These are phyloP conservation scores for Sanderia malayensis DNA, from an alignment of 30 jellyfish, hydroid and myxozoan genomes.

Conservation along the genomic window DNA sequence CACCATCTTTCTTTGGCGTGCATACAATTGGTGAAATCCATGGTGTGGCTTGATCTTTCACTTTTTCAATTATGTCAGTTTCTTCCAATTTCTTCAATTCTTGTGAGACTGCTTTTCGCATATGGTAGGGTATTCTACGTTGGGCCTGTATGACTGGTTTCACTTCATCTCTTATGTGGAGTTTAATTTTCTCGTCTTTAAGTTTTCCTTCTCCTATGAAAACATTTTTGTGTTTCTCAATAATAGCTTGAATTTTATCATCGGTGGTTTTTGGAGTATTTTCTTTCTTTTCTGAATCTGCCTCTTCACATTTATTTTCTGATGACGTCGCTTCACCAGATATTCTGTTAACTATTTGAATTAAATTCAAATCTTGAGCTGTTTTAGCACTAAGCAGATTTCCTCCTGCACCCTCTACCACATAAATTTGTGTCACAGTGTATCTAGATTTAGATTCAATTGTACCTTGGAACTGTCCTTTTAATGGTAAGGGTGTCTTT, in stretches of 20 bases:
- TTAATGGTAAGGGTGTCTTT: conserved; percentile 22
- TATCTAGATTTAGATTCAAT: conserved; percentile 35
- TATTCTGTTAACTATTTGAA: conserved; percentile 32
- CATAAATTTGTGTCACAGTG: conserved; percentile 44
- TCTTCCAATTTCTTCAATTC: conserved; percentile 30
- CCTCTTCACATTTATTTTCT: no score
- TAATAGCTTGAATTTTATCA: conserved; percentile 12
- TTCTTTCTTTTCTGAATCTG: conserved; percentile 4
- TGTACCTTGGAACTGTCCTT: conserved; percentile 30
- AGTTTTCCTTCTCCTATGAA: conserved; percentile 36
- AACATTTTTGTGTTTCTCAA: conserved; percentile 21
- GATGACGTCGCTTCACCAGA: no score
- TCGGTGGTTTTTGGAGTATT: conserved; percentile 9
- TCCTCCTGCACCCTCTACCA: conserved; percentile 53
- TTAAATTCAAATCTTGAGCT: conserved; percentile 41
- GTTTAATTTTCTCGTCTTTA: conserved; percentile 27
- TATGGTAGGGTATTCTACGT: conserved; percentile 56
- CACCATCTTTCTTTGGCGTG: conserved; percentile 45
- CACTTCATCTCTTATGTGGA: conserved; percentile 37
- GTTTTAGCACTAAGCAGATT: conserved; percentile 53
- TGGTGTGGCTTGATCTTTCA: conserved; percentile 42
- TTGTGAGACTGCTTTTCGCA: conserved; percentile 35
- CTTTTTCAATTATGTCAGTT: conserved; percentile 47
- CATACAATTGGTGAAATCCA: conserved; percentile 53
- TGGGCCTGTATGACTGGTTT: conserved; percentile 48